A percentile compares a stretch with the other conserved stretches of the same genome.
Evolutionary conservation across 2,113 vertebrate species (phyloP).

Genomic region (Chionomys nivalis): DNA sequence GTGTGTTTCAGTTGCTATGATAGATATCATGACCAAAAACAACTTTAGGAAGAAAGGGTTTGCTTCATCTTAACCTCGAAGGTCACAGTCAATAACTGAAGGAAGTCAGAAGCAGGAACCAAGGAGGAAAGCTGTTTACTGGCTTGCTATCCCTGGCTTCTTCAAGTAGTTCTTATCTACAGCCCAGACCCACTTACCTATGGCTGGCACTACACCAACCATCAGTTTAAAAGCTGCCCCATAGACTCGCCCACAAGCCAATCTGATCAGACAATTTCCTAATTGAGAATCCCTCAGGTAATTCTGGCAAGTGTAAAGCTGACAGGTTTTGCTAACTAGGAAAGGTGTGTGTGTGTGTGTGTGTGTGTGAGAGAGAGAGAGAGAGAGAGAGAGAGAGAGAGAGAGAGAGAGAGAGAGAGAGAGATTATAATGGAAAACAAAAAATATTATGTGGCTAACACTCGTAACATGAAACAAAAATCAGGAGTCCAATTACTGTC

Average conservation of each 20-base stretch:
- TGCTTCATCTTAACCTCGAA: neutral
- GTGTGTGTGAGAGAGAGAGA: no score
- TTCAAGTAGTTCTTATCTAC: no score
- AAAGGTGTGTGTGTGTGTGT: neutral
- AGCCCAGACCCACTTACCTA: neutral
- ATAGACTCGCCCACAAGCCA: neutral
- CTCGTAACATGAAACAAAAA: neutral
- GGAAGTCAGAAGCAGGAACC: neutral
- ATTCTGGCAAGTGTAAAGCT: neutral
- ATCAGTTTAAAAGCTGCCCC: neutral
- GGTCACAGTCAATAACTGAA: neutral
- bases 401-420: neutral
- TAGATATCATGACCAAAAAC: neutral
- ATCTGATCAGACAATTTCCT: neutral
- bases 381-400: no score
- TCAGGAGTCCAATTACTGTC: slow-evolving; percentile 11
- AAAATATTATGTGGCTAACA: neutral
- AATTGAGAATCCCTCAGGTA: neutral
- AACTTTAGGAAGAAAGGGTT: neutral
- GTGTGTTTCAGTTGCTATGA: neutral
- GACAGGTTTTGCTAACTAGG: neutral
- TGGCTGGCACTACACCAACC: no score
- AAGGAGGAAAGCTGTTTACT: neutral
- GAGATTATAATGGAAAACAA: neutral
- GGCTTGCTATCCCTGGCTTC: neutral